These are phyloP conservation scores for Prietella phreatophila DNA, from an alignment of 2,113 vertebrate genomes.

Conservation along the genomic window DNA sequence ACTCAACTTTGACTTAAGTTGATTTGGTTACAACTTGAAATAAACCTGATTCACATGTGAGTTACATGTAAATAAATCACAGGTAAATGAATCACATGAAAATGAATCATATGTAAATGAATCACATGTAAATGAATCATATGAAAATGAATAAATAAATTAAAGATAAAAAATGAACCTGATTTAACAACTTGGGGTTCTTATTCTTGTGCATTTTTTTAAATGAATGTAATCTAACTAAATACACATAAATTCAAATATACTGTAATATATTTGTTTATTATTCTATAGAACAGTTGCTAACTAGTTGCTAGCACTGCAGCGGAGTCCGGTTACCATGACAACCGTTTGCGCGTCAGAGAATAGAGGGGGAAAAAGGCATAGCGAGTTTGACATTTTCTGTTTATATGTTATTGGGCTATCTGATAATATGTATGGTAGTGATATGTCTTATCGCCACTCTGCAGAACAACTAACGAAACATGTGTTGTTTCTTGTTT, in stretches of 20 bases:
- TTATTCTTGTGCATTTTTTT: too few species aligned
- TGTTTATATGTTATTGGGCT: background rate
- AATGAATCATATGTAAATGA: too few species aligned
- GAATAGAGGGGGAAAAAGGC: background rate
- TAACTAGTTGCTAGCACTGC: background rate
- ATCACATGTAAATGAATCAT: too few species aligned
- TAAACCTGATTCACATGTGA: background rate
- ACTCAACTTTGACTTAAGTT: too few species aligned
- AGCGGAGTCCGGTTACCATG: background rate
- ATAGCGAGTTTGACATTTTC: background rate
- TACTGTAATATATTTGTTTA: background rate
- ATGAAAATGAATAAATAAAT: too few species aligned
- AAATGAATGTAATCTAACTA: too few species aligned
- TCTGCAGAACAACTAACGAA: background rate
- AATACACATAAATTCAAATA: too few species aligned
- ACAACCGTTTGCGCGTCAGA: background rate
- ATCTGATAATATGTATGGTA: background rate
- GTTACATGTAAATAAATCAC: too few species aligned
- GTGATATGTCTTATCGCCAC: background rate
- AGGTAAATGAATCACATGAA: too few species aligned
- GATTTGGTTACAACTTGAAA: too few species aligned
- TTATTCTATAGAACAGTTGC: background rate
- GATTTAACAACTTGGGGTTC: background rate
- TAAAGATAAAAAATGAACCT: too few species aligned
- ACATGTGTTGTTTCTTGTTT: background rate